Evolutionary conservation across 1,140 invertebrate species (phyloP), one percentile per base, ranked within the genome.

Genomic region (Zaprionus kolodkinae): DNA sequence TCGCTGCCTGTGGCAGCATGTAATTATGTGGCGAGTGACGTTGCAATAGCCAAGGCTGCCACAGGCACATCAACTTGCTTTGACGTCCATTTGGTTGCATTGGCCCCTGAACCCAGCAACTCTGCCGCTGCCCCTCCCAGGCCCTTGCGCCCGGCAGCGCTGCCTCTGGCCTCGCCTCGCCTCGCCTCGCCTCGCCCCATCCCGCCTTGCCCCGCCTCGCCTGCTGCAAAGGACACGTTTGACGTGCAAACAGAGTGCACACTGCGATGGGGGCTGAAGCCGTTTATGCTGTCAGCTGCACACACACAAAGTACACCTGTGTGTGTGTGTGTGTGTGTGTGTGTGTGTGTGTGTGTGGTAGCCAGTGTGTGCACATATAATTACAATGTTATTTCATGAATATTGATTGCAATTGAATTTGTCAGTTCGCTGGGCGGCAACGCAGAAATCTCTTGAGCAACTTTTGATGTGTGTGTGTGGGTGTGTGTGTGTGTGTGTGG

Each of bases 211-310:
- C 7, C 55, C 36, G 67, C 35, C 48, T 62, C 48, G 57, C 48
- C 59, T 45, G 17, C 65, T 73, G 84, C 80, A 78, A 84, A 87
- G 84, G 84, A 84, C 84, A 87, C 67, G 80, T 78, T 50, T 87
- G 84, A 87, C 85, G 80, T 81, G 80, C 76, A 71, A 17, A 55
- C 72, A 66, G 55, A 25, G 63, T 55, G 38, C 38, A n/a, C 38
- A 40, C n/a, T 21, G 21, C 21, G 21, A 21, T 2, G 21, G 11
- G 11, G n/a, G 36, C n/a, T 11, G n/a, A 57, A 63, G 15, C 12
- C 25, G 54, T 27, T 70, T 67, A 62, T 59, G 57, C 52, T 62
- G 45, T 76, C 64, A 64, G 36, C 27, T 25, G 45, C 45, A 50
- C 45, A 50, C 45, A 17, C 45, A 48, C 43, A 40, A 33, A 17